Percentiles rank a stretch among this genome's conserved stretches.
These are phyloP conservation scores for Andrena bucephala DNA, from an alignment of 2,888 invertebrate genomes.

Conservation along the genomic window DNA sequence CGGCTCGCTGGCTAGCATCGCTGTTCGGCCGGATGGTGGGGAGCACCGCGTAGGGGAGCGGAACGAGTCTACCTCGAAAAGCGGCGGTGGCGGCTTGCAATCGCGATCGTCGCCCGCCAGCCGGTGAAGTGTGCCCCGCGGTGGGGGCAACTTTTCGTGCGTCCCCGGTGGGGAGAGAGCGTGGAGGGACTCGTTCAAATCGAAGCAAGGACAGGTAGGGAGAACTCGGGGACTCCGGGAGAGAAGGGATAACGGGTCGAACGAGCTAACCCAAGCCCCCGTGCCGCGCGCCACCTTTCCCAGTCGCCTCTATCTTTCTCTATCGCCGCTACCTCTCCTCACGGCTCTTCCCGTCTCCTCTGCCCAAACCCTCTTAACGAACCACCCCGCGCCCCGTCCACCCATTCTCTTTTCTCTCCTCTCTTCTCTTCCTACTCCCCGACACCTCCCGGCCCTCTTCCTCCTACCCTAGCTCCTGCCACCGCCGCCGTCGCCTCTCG, in stretches of 20 bases:
- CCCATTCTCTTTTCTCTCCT: conserved; percentile 39
- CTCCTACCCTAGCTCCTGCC: conserved; percentile 38
- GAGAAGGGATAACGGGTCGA: conserved; percentile 84
- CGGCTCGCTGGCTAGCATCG: conserved; percentile 82
- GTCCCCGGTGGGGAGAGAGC: conserved; percentile 50
- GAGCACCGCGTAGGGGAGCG: conserved; percentile 77
- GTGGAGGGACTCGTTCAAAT: conserved; percentile 71
- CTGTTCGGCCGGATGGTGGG: conserved; percentile 71
- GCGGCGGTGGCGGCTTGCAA: conserved; percentile 70
- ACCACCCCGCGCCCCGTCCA: conserved; percentile 42
- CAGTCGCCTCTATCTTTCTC: conserved; percentile 43
- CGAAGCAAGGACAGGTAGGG: conserved; percentile 79
- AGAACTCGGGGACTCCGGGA: conserved; percentile 65
- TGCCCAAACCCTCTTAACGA: conserved; percentile 14
- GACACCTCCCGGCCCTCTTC: conserved; percentile 53
- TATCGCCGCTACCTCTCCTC: conserved; percentile 30
- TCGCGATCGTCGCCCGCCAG: conserved; percentile 72
- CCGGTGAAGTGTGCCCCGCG: conserved; percentile 55
- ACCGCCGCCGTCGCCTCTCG: conserved; percentile 49
- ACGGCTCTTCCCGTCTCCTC: conserved; percentile 9
- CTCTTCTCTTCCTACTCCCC: conserved; percentile 26
- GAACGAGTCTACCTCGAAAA: conserved; percentile 81
- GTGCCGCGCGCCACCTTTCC: conserved; percentile 67
- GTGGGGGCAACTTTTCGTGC: conserved; percentile 60
- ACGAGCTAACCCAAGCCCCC: conserved; percentile 84